Base-by-base conservation (phyloP, 2,797 vertebrate species). In the Chiloscyllium punctatum region DNA sequence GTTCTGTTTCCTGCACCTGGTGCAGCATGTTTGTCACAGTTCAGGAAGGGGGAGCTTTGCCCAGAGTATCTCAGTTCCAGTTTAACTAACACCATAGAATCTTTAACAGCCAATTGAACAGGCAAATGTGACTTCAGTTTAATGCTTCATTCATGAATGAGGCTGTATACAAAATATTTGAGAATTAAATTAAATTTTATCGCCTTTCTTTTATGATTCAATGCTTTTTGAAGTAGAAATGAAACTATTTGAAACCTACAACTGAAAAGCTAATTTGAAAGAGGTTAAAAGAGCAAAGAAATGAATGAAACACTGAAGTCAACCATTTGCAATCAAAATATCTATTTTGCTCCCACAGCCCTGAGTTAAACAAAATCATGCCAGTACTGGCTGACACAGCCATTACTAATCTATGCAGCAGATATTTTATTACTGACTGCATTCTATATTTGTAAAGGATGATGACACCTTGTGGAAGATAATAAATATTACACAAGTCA, bases 381-480 rank as follows among this genome's bases (percentile, higher is more conserved):
- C 21, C 62, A 68, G 18, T 9, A 8, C 62, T 25, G 27, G 27
- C 33, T 69, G 90, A 69, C 23, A 48, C 7, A 48, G 79, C 16
- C 21, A 48, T 84, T 6, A 18, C 79, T 4, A 84, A 94, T 74
- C 51, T 7, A 2, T 33, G 42, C 27, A 33, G 48, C 11, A 72
- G 69, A n/a, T n/a, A 0, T 94, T 11, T 13, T 74, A 53, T 51
- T 27, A 33, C 21, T 84, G 16, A 94, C 37, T 72, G 11, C 0
- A 77, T 77, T 95, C 27, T 21, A n/a, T 51, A 74, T 74, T 77
- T 77, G 48, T 48, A 95, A 95, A 95, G 27, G 37, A 77, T n/a
- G 48, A 74, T 95, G 94, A 95, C 94, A 74, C 94, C 71, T 95
- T 74, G 48, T 95, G 94, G 94, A 72, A 74, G 27, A 77, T 74